phyloP scores from a whole-genome alignment of 1,140 invertebrate genomes.

The Sogatella furcifera region DNA sequence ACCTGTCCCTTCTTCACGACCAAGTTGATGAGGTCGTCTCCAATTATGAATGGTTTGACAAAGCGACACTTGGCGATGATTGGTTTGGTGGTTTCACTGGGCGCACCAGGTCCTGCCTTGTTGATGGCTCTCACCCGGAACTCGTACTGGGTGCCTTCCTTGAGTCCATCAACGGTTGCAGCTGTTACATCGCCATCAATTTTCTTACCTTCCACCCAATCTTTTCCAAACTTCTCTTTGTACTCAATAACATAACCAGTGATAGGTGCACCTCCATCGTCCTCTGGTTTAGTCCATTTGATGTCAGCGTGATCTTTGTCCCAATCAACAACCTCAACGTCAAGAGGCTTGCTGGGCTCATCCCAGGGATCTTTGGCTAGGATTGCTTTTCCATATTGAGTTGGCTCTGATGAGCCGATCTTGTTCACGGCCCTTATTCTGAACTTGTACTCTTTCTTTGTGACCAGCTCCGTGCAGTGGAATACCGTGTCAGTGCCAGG shows the following conservation, averaged over 20 bases:
- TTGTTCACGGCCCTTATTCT: conserved; percentile 90
- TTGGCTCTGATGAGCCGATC: conserved; percentile 77
- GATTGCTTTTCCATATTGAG: conserved; percentile 71
- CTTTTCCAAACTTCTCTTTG: conserved; percentile 84
- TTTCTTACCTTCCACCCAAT: conserved; percentile 72
- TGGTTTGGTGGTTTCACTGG: conserved; percentile 87
- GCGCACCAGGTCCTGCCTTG: conserved; percentile 89
- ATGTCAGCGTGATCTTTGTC: conserved; percentile 91
- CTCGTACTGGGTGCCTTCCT: conserved; percentile 92
- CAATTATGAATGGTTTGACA: conserved; percentile 87
- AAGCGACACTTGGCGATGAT: conserved; percentile 92
- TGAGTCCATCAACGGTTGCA: conserved; percentile 77
- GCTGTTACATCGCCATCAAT: conserved; percentile 62
- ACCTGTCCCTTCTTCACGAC: conserved; percentile 91
- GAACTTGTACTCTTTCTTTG: conserved; percentile 90
- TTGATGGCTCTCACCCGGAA: conserved; percentile 93
- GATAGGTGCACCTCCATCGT: conserved; percentile 89
- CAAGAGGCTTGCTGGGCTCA: conserved; percentile 84
- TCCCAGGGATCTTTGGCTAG: conserved; percentile 98
- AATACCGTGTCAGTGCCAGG: conserved; percentile 46
- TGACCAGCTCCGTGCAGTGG: conserved; percentile 77
- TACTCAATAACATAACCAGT: conserved; percentile 88
- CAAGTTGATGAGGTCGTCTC: conserved; percentile 71
- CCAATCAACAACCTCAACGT: conserved; percentile 89
- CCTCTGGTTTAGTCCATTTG: conserved; percentile 81